Conservation (phyloP, 2,888 invertebrate species). For the Prenolepis imparis region DNA sequence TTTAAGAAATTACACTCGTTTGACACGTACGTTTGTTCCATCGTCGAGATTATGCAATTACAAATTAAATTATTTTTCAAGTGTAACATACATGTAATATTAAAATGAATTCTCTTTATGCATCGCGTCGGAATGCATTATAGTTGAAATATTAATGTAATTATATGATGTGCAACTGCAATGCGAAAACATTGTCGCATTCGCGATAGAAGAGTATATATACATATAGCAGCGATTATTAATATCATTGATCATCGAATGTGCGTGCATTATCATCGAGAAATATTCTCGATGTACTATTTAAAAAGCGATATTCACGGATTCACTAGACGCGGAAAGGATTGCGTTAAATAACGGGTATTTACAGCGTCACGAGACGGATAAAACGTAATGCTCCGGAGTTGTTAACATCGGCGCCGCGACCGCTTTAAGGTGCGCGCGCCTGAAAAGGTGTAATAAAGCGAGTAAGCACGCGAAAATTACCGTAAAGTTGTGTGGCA, state of each 20-base stretch:
- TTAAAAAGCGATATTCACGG: not conserved
- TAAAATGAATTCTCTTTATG: not conserved
- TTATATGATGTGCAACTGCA: not conserved
- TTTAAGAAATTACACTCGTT: not conserved
- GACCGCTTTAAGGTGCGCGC: constrained; percentile 25
- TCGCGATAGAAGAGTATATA: not conserved
- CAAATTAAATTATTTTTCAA: constrained; percentile 1
- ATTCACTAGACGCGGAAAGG: not conserved
- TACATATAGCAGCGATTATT: not conserved
- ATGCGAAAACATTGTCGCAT: not conserved
- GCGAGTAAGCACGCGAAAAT: constrained; percentile 46
- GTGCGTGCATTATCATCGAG: not conserved
- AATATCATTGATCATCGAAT: not conserved
- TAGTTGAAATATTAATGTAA: constrained; percentile 17
- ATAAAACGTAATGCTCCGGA: not conserved
- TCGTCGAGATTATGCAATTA: not conserved
- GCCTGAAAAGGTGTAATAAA: constrained; percentile 34
- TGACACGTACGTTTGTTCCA: not conserved
- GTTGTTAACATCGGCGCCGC: not conserved
- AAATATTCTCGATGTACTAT: constrained; percentile 15
- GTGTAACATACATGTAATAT: not conserved
- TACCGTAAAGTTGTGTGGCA: constrained; percentile 68
- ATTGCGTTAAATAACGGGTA: constrained; percentile 7
- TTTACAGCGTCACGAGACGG: not conserved
- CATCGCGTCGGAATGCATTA: not conserved